These are phyloP conservation scores for Alviniconcha strummeri DNA, from an alignment of 2,888 invertebrate species.

Conservation along the genomic window DNA sequence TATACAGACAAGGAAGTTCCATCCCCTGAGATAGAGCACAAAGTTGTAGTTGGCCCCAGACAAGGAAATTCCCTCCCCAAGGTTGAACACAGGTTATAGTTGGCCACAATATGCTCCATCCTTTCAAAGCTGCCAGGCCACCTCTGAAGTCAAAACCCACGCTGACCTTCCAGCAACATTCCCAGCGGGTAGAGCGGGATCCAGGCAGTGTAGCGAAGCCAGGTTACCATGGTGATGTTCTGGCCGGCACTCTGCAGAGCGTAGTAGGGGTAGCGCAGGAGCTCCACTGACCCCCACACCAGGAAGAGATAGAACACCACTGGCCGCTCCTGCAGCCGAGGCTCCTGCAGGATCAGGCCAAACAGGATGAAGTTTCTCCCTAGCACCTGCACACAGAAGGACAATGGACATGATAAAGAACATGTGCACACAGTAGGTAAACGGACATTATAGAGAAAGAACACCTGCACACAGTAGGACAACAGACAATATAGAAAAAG, in stretches of 20 bases:
- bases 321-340: constrained; percentile 89
- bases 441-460: too few relatives aligned
- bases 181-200: constrained; percentile 94
- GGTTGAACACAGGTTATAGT: too few relatives aligned
- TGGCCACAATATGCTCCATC: too few relatives aligned
- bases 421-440: too few relatives aligned
- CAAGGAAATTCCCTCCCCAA: too few relatives aligned
- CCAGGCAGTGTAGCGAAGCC: constrained; percentile 96
- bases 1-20: too few relatives aligned
- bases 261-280: constrained; percentile 93
- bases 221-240: constrained; percentile 85
- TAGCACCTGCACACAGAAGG: constrained; percentile 75
- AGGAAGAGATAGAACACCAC: constrained; percentile 91
- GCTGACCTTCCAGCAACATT: constrained; percentile 86
- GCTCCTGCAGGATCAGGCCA: constrained; percentile 87
- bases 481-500: too few relatives aligned
- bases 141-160: neutral
- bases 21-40: too few relatives aligned
- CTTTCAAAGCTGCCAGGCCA: too few relatives aligned
- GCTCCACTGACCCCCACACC: constrained; percentile 87
- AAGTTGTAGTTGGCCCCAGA: too few relatives aligned
- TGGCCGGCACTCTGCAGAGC: constrained; percentile 86
- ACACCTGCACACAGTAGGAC: too few relatives aligned
- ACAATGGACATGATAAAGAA: too few relatives aligned
- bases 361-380: constrained; percentile 88